Percentiles rank a stretch among this genome's conserved stretches.
phyloP scores from a whole-genome alignment of 2,113 vertebrate genomes.

The Actinemys pallida region DNA sequence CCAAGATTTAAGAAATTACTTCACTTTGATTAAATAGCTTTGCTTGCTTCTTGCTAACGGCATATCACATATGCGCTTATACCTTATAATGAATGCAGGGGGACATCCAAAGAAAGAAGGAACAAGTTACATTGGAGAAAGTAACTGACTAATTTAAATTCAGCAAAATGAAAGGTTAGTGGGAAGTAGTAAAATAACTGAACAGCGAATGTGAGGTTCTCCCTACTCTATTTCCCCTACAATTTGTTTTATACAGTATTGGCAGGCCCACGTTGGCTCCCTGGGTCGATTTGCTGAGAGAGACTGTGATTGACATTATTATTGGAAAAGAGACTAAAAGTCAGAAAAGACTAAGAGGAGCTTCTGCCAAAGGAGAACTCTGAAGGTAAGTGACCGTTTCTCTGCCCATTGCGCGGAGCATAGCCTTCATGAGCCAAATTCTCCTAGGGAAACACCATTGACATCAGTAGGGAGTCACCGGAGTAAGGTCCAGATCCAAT shows the following conservation, averaged over 20 bases:
- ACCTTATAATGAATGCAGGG: neutral
- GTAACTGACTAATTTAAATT: constrained; percentile 66
- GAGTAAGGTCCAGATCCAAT: neutral
- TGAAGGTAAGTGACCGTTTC: neutral
- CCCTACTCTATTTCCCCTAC: constrained; percentile 45
- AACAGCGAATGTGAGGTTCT: constrained; percentile 43
- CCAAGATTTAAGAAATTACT: neutral
- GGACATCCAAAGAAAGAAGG: constrained; percentile 32
- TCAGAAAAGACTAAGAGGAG: neutral
- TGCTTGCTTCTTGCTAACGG: constrained; percentile 1
- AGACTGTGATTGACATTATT: constrained; percentile 50
- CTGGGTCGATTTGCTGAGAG: constrained; percentile 4
- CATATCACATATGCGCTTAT: neutral
- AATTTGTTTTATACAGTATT: constrained; percentile 31
- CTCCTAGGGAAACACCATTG: neutral
- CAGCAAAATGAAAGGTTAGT: constrained; percentile 69
- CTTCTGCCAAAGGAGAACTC: neutral
- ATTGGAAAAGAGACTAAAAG: constrained; percentile 31
- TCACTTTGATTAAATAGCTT: constrained; percentile 5
- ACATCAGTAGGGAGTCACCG: neutral
- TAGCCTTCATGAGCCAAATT: neutral
- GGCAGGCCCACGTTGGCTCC: constrained; percentile 6
- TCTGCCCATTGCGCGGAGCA: neutral
- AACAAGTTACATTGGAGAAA: constrained; percentile 28
- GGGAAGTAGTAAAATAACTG: constrained; percentile 65